Base-by-base conservation (phyloP, 2,113 vertebrate genomes). In the Myiagra hebetior region DNA sequence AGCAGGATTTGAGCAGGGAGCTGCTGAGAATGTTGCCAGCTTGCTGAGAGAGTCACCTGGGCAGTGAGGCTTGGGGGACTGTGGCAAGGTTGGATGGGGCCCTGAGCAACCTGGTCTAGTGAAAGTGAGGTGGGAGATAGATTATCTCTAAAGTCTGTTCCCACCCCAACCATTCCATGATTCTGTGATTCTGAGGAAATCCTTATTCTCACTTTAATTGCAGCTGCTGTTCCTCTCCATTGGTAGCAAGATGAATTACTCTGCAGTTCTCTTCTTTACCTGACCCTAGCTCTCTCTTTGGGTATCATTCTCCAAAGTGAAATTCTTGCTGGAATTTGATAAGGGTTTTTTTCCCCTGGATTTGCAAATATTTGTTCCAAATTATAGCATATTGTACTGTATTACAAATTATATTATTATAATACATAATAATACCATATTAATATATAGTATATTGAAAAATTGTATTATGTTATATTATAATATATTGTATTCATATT, bases 11-110 rank as follows among this genome's bases (percentile, higher is more conserved):
- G 63, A 70, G 39, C 11, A 7, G 53, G 41, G 35, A 74, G 13
- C 20, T 85, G 55, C 60, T 91, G 53, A 1, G 1, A 74, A 21
- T 2, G 1, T 10, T 69, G 26, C 6, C 70, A 78, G 55, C 30
- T 56, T 27, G 7, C 37, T 86, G 63, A 27, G 12, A 7, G 5
- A 39, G 56, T 50, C 87, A 39, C 53, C 44, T 27, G 42, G 52
- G 49, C 26, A 73, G 20, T 0, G 3, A 31, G 56, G 21, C 42
- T 13, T 53, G 31, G 3, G 35, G 24, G 4, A 33, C 10, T 0
- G 1, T 0, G 2, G 70, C 46, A 39, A 27, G 78, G 30, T 10
- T 75, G n/a, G 46, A 35, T 18, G 21, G 21, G 11, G 9, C 2
- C 0, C 47, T 47, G 53, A 53, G 16, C 23, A 53, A 35, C 9